These are phyloP conservation scores for Lasiommata megera DNA, from an alignment of 2,888 invertebrate genomes.

Conservation along the genomic window DNA sequence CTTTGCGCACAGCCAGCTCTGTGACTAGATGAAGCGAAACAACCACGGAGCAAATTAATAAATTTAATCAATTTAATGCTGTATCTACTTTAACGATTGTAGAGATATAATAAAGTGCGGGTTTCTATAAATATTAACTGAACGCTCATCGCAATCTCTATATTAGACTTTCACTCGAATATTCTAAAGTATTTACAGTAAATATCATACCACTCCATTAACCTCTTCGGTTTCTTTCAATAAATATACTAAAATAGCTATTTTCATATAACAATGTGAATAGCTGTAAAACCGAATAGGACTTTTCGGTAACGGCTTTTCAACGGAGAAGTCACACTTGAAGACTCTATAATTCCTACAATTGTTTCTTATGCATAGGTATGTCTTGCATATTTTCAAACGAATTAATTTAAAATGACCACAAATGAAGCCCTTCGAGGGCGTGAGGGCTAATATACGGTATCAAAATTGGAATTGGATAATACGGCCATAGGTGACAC, in stretches of 20 bases:
- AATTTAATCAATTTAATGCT: not conserved
- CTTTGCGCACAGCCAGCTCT: too few relatives aligned
- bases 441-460: too few relatives aligned
- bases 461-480: too few relatives aligned
- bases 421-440: too few relatives aligned
- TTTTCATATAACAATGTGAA: not conserved
- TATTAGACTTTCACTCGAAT: not conserved
- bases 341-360: too few relatives aligned
- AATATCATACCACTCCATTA: not conserved
- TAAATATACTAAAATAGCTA: constrained; percentile 1
- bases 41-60: not conserved
- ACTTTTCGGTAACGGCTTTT: constrained; percentile 13
- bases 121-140: not conserved
- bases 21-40: too few relatives aligned
- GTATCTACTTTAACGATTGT: too few relatives aligned
- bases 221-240: not conserved
- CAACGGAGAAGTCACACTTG: too few relatives aligned
- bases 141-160: not conserved
- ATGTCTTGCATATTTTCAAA: too few relatives aligned
- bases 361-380: too few relatives aligned
- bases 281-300: constrained; percentile 19
- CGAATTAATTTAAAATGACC: too few relatives aligned
- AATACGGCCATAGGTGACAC: too few relatives aligned
- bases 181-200: not conserved
- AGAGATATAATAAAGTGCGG: not conserved